phyloP scores from a whole-genome alignment of 2,797 vertebrate species.

The Hirundo rustica region DNA sequence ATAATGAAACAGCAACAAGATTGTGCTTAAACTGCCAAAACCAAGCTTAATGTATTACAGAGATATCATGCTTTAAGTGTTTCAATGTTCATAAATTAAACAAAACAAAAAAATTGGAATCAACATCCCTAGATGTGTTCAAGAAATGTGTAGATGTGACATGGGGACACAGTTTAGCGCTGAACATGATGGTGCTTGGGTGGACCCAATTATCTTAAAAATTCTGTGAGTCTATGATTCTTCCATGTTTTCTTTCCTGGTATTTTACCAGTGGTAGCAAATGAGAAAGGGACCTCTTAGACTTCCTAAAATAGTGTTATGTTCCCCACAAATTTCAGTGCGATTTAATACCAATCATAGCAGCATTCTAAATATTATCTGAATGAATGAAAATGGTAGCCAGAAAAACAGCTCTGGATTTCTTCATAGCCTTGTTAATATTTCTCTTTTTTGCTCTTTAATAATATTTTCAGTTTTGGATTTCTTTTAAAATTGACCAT shows the following conservation, averaged over 20 bases:
- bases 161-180: neutral
- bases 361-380: neutral
- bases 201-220: neutral
- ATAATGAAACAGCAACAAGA: neutral
- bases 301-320: neutral
- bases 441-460: neutral
- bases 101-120: neutral
- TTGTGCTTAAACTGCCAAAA: neutral
- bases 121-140: too few species aligned
- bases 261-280: neutral
- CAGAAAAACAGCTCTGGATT: neutral
- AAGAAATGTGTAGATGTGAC: neutral
- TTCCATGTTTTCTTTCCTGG: neutral
- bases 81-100: neutral
- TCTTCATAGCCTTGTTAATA: neutral
- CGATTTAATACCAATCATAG: neutral
- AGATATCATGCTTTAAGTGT: neutral
- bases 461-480: neutral
- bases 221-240: neutral
- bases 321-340: neutral
- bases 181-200: neutral
- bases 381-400: neutral
- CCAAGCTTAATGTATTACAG: neutral
- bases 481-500: neutral
- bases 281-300: neutral